Evolutionary conservation across 2,113 vertebrate species (phyloP), one percentile per base, ranked within the genome.

Genomic region (Spheniscus mendiculus): DNA sequence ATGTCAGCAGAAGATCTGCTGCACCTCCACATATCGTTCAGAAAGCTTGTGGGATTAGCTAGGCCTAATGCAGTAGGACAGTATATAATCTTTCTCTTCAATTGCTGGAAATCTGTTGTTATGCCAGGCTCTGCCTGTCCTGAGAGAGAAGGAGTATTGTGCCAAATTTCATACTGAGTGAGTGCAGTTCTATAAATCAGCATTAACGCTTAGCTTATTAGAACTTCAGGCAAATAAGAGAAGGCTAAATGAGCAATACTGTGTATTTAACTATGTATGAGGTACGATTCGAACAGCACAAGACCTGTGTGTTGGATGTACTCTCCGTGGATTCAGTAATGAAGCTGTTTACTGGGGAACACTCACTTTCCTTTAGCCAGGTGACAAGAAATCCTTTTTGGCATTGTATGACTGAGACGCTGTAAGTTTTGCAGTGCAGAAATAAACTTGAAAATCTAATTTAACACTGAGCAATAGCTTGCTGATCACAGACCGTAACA

Each of bases 231-330:
- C 70, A 83, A 84, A 82, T 34, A 47, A 85, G 66, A 87, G 81
- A 52, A 73, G 69, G 67, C 91, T 87, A 93, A 95, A 81, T 95
- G 85, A 88, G 72, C 94, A 95, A 70, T 89, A 47, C 22, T 67
- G 63, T 52, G 52, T 95, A 63, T 93, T 94, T 93, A 95, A 89
- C 82, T 94, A 93, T 93, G 92, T 50, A 92, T 96, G 84, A 92
- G 93, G 42, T 91, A 59, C 6, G 0, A 79, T 42, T 70, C 61
- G 38, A 73, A 63, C 26, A 83, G 76, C 65, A n/a, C 42, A 67
- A 66, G 59, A 50, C 30, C 42, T 72, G 63, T 3, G 0, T 62
- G n/a, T 80, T 77, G 63, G 45, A 47, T 40, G 5, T 32, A 81
- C n/a, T 71, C 10, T 40, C 72, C 34, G 34, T 49, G 45, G 61